Conservation (phyloP, 2,888 invertebrate species). For the Habrosyne pyritoides region DNA sequence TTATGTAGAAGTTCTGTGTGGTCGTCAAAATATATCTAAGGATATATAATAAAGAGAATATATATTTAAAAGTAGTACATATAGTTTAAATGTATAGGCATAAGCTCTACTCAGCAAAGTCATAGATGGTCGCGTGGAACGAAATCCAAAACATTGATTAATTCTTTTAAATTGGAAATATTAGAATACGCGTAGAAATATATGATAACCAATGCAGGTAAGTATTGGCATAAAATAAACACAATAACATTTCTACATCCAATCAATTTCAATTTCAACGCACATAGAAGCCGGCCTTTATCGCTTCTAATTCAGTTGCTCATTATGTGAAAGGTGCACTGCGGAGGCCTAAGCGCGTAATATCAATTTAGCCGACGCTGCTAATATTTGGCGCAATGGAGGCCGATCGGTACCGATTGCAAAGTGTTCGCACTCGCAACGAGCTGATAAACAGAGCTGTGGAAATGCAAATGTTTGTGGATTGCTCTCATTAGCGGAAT, state of each 20-base stretch:
- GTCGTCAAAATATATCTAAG: no score
- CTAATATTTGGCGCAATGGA: slow-evolving; percentile 37
- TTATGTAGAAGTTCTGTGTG: no score
- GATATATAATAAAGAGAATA: no score
- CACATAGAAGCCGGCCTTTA: neutral
- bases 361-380: slow-evolving; percentile 10
- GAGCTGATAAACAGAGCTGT: slow-evolving; percentile 57
- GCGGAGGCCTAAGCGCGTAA: slow-evolving; percentile 8
- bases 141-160: no score
- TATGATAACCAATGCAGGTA: no score
- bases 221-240: neutral
- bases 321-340: slow-evolving; percentile 29
- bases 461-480: slow-evolving; percentile 69
- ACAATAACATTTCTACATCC: neutral
- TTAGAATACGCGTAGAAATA: no score
- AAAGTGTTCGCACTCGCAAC: slow-evolving; percentile 59
- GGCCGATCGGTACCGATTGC: slow-evolving; percentile 63
- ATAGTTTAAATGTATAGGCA: no score
- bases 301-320: slow-evolving; percentile 26
- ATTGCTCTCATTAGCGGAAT: slow-evolving; percentile 75
- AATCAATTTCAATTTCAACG: neutral
- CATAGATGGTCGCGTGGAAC: no score
- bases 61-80: no score
- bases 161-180: no score
- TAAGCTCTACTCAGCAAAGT: no score